A percentile compares a stretch with the other conserved stretches of the same genome.
These are phyloP conservation scores for Ambastaia sidthimunki DNA, from an alignment of 2,797 vertebrate genomes.

Conservation along the genomic window DNA sequence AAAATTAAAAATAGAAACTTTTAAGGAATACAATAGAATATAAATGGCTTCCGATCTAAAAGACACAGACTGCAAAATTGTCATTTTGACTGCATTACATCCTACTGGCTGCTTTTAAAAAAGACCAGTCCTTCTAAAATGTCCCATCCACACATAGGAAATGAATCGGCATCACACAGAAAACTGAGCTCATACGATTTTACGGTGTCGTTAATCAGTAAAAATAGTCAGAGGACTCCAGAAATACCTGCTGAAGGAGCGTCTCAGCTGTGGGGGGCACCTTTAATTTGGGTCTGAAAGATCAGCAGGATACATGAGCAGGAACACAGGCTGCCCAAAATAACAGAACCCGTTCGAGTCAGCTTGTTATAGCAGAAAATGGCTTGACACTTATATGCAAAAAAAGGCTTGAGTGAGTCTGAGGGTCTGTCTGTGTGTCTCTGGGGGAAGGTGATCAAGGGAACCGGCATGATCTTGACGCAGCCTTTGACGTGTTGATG, in stretches of 20 bases:
- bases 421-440: conserved; percentile 39
- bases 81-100: no score
- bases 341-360: conserved; percentile 75
- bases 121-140: background rate
- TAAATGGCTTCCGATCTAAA: no score
- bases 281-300: conserved; percentile 57
- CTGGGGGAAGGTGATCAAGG: conserved; percentile 27
- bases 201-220: conserved; percentile 10
- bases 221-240: conserved; percentile 47
- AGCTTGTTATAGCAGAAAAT: conserved; percentile 75
- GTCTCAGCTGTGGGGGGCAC: conserved; percentile 60
- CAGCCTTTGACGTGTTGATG: background rate
- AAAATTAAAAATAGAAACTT: no score
- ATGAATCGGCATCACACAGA: background rate
- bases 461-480: conserved; percentile 17
- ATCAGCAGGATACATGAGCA: conserved; percentile 39
- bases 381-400: conserved; percentile 69
- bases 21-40: no score
- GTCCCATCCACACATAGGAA: background rate
- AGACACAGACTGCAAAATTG: no score
- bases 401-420: conserved; percentile 59
- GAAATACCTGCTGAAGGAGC: conserved; percentile 65
- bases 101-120: background rate
- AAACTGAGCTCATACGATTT: background rate
- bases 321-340: conserved; percentile 62